These are phyloP conservation scores for Hypercompe scribonia DNA, from an alignment of 2,888 invertebrate species.

Conservation along the genomic window DNA sequence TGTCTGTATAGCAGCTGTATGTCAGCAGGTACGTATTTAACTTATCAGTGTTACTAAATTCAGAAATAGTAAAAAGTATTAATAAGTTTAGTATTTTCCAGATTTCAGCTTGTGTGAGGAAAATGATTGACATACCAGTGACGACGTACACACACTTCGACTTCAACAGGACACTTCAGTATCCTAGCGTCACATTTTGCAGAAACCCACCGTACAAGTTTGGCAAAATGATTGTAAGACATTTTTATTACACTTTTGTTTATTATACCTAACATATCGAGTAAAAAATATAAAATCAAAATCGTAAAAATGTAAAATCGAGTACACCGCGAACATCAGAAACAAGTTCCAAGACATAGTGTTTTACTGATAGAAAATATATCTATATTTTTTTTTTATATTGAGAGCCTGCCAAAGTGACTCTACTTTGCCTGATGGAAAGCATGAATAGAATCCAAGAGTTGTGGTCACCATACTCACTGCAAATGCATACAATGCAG, in stretches of 20 bases:
- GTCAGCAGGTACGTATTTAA: constrained; percentile 84
- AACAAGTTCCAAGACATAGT: background rate
- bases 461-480: too few species aligned
- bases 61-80: background rate
- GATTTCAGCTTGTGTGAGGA: constrained; percentile 87
- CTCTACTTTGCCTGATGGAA: too few species aligned
- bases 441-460: too few species aligned
- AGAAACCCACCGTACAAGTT: constrained; percentile 88
- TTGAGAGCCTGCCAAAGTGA: too few species aligned
- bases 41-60: background rate
- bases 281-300: too few species aligned
- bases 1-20: constrained; percentile 84
- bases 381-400: too few species aligned
- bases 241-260: background rate
- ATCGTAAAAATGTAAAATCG: background rate
- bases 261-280: background rate
- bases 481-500: too few species aligned
- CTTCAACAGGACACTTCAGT: constrained; percentile 88
- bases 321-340: background rate
- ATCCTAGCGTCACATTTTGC: constrained; percentile 90
- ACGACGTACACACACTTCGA: constrained; percentile 90
- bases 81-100: constrained; percentile 51
- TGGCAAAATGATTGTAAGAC: constrained; percentile 80
- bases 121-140: constrained; percentile 88
- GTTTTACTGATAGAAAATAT: too few species aligned